Evolutionary conservation across 2,113 vertebrate species (phyloP).

Genomic region (Cygnus buccinator): DNA sequence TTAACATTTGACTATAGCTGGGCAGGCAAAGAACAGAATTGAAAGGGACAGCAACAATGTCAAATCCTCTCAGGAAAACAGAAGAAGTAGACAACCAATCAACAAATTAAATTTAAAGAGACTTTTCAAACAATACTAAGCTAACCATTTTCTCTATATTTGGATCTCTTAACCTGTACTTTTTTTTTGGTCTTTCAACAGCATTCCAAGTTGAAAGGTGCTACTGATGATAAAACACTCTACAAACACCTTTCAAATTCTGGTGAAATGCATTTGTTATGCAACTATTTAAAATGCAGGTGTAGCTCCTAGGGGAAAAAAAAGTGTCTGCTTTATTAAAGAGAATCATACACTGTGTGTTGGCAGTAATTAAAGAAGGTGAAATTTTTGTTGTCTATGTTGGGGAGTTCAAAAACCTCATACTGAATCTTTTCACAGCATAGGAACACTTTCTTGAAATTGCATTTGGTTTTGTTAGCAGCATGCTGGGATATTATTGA

Average conservation of each 20-base stretch:
- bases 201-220: background rate
- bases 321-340: background rate
- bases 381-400: background rate
- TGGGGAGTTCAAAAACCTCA: background rate
- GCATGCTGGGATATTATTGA: background rate
- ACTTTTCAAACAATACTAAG: background rate
- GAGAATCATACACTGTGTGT: background rate
- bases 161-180: background rate
- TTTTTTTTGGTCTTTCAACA: background rate
- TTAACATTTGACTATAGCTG: background rate
- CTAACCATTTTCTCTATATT: background rate
- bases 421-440: background rate
- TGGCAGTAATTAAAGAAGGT: background rate
- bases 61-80: background rate
- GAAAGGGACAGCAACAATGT: background rate
- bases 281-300: background rate
- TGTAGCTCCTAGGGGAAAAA: background rate
- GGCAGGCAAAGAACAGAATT: background rate
- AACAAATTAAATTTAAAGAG: background rate
- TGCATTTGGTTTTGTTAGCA: background rate
- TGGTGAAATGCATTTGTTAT: background rate
- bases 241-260: background rate
- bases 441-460: background rate
- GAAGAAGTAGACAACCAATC: background rate
- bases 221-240: background rate